Evolutionary conservation across 2,797 vertebrate species (phyloP), one percentile per base, ranked within the genome.

Genomic region (Mycteria americana): DNA sequence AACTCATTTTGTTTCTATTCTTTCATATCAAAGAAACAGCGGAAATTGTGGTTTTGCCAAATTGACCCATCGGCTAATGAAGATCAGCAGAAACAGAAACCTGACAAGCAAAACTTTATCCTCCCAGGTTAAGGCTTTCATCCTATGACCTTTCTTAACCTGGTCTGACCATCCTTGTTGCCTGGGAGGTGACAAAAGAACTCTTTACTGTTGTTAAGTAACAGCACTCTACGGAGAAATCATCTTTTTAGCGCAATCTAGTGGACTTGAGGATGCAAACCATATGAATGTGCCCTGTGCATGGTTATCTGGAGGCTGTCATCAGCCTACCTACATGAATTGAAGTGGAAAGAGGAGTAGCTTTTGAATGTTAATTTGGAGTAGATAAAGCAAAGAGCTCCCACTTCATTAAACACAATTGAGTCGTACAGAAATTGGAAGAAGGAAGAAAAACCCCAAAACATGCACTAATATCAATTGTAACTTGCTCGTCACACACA

Each of bases 241-340:
- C 25, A 15, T 12, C 22, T 33, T 75, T 69, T 25, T 24, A 73
- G 72, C 5, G 5, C 62, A 33, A 6, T 8, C 23, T 19, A 57
- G 33, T 25, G 27, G 43, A 73, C 24, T 41, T 3, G 2, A 64
- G 53, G 72, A 54, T 37, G 50, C 6, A 75, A 75, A 50, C 24
- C 3, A 0, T 6, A 76, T 5, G 15, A 4, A 88, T 1, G n/a
- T 21, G n/a, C 35, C 43, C 12, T 75, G 24, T 27, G 30, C 0
- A 1, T 13, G 35, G 68, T 31, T 77, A 62, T 18, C 60, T 43
- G 28, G 31, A 77, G 51, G 46, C 69, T 91, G 65, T 21, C 35
- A 91, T 33, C 15, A 57, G 59, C 1, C 1, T 23, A 41, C 8
- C 62, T 31, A 31, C 3, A 3, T 0, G 22, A 80, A 39, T 22